These are phyloP conservation scores for Tethea ocularis DNA, from an alignment of 2,888 invertebrate genomes.

Conservation along the genomic window DNA sequence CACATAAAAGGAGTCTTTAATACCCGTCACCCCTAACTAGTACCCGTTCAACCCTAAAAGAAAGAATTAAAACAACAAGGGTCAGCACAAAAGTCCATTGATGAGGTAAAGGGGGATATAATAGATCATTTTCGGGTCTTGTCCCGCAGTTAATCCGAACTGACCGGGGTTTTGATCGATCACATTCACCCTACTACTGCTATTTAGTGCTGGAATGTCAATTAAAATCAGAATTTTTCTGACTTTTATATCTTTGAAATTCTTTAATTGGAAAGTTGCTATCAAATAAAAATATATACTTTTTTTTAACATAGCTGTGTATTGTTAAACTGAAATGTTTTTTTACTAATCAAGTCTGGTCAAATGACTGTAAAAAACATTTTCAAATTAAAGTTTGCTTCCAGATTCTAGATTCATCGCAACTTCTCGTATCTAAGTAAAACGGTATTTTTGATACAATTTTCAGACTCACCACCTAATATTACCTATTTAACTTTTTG, in stretches of 20 bases:
- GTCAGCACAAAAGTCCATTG: constrained; percentile 72
- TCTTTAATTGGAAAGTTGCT: background rate
- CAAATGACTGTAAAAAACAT: too few relatives aligned
- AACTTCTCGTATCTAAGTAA: too few relatives aligned
- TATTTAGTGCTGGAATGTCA: constrained; percentile 49
- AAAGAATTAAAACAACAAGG: constrained; percentile 76
- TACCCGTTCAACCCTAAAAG: constrained; percentile 70
- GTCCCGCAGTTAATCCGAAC: constrained; percentile 68
- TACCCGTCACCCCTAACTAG: constrained; percentile 27
- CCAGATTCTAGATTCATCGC: too few relatives aligned
- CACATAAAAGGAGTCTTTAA: constrained; percentile 7
- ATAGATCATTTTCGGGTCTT: constrained; percentile 82
- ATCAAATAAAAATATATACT: too few relatives aligned
- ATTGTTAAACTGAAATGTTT: too few relatives aligned
- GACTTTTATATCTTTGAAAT: background rate
- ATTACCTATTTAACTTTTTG: background rate
- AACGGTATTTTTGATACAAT: too few relatives aligned
- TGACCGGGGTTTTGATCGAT: constrained; percentile 53
- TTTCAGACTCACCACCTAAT: background rate
- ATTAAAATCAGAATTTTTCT: constrained; percentile 41
- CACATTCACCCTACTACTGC: constrained; percentile 34
- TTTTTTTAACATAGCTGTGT: background rate
- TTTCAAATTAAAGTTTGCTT: too few relatives aligned
- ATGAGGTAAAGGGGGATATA: constrained; percentile 81
- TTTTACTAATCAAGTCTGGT: too few relatives aligned